Conservation (phyloP, 2,888 invertebrate genomes). For the Macrophya annulata region DNA sequence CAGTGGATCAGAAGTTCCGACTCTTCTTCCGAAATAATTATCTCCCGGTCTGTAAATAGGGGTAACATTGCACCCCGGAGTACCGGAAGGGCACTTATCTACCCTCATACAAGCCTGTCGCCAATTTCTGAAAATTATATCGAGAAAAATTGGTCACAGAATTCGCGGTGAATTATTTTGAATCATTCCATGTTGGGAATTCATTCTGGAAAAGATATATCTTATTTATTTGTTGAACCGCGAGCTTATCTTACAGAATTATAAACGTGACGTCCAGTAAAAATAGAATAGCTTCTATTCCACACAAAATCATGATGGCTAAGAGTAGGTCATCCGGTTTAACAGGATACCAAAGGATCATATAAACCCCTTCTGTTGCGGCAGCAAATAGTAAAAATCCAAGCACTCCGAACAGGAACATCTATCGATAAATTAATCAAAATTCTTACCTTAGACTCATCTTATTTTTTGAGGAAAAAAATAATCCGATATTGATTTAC, state of each 20-base stretch:
- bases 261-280: constrained; percentile 67
- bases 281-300: constrained; percentile 66
- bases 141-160: neutral
- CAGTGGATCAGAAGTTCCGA: neutral
- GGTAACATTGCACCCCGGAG: neutral
- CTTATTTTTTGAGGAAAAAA: neutral
- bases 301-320: constrained; percentile 63
- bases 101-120: constrained; percentile 58
- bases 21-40: neutral
- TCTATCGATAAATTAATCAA: constrained; percentile 63
- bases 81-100: constrained; percentile 58
- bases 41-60: constrained; percentile 27
- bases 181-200: neutral
- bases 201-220: constrained; percentile 26
- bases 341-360: neutral
- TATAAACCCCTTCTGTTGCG: constrained; percentile 63
- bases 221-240: neutral
- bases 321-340: constrained; percentile 60
- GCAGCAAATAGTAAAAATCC: constrained; percentile 68
- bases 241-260: constrained; percentile 66
- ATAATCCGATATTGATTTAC: constrained; percentile 59
- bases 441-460: neutral
- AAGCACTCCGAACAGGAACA: constrained; percentile 69
- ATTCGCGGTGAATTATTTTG: neutral
- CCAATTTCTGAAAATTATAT: constrained; percentile 60